These are phyloP conservation scores for Magallana gigas DNA, from an alignment of 1,140 invertebrate species.

Conservation along the genomic window DNA sequence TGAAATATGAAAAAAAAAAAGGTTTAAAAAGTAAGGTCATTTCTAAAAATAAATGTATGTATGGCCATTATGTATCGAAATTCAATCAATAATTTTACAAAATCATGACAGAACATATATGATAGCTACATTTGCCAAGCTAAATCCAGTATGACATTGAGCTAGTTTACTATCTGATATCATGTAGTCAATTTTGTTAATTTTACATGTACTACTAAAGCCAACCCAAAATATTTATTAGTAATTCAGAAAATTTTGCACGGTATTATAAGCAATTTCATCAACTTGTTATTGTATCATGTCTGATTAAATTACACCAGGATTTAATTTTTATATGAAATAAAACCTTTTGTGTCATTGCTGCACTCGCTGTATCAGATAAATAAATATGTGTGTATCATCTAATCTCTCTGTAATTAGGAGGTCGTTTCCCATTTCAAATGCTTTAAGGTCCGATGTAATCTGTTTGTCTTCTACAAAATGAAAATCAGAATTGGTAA, in stretches of 20 bases:
- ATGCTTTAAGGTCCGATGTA: constrained; percentile 18
- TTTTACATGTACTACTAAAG: too few relatives aligned
- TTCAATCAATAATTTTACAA: background rate
- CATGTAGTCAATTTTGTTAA: background rate
- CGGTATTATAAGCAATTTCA: too few relatives aligned
- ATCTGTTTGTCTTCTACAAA: constrained; percentile 1
- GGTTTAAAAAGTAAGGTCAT: background rate
- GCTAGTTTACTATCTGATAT: background rate
- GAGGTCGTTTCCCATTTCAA: constrained; percentile 38
- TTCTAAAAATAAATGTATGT: background rate
- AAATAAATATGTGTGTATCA: background rate
- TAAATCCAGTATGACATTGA: background rate
- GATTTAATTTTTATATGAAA: too few relatives aligned
- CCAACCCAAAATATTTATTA: too few relatives aligned
- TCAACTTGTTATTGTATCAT: too few relatives aligned
- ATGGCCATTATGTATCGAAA: background rate
- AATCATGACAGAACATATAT: background rate
- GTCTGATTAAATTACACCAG: too few relatives aligned
- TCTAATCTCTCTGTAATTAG: background rate
- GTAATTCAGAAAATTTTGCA: background rate
- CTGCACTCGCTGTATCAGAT: background rate
- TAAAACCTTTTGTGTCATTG: constrained; percentile 14
- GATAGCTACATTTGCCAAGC: background rate
- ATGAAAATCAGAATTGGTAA: too few relatives aligned
- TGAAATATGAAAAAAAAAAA: background rate